A percentile compares a stretch with the other conserved stretches of the same genome.
phyloP scores from a whole-genome alignment of 2,797 vertebrate species.

The Peromyscus attwateri region DNA sequence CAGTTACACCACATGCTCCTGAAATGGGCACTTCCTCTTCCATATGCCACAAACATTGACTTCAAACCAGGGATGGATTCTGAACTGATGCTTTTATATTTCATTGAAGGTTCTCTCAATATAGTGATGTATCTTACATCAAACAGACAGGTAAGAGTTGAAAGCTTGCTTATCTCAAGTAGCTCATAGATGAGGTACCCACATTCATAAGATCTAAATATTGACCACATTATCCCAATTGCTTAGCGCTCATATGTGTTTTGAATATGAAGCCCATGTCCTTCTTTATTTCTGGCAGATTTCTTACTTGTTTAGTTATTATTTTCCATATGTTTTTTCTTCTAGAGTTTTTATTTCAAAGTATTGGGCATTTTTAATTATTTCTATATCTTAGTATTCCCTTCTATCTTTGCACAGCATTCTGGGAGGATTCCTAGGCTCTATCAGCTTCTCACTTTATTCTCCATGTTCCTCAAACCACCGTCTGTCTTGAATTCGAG shows the following conservation, averaged over 20 bases:
- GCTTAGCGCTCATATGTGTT: neutral
- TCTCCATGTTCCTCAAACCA: neutral
- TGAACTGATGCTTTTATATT: slow-evolving; percentile 39
- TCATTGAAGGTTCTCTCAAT: neutral
- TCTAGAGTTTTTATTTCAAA: neutral
- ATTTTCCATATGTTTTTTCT: neutral
- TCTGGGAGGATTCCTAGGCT: neutral
- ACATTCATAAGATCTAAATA: neutral
- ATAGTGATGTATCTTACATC: fast-evolving
- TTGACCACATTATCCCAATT: neutral
- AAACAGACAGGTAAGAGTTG: neutral
- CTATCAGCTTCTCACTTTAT: neutral
- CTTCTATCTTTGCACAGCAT: neutral
- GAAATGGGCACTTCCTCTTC: slow-evolving; percentile 36
- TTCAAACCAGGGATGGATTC: slow-evolving; percentile 36
- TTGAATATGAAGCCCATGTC: neutral
- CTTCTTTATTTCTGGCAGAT: neutral
- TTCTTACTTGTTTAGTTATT: neutral
- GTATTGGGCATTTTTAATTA: neutral
- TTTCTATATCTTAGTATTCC: neutral
- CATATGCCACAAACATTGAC: slow-evolving; percentile 27
- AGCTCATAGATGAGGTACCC: too few species aligned
- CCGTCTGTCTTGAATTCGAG: neutral
- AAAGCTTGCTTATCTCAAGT: neutral
- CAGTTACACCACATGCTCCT: slow-evolving; percentile 67